Percentiles rank a stretch among this genome's conserved stretches.
These are phyloP conservation scores for Sparidentex hasta DNA, from an alignment of 2,797 vertebrate species.

Conservation along the genomic window DNA sequence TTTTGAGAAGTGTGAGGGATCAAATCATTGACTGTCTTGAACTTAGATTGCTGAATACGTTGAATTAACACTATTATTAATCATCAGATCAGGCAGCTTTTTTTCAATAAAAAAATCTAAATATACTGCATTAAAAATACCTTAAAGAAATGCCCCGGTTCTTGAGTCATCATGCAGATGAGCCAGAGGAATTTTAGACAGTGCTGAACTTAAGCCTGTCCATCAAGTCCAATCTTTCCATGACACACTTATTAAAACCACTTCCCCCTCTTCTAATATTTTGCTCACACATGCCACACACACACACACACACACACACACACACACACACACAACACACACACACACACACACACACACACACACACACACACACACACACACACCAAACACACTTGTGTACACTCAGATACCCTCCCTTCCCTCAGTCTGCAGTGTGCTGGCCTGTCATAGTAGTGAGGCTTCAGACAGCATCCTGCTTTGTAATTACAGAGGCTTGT, in stretches of 20 bases:
- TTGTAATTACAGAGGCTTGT: conserved; percentile 70
- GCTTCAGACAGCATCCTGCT: conserved; percentile 65
- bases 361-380: neutral
- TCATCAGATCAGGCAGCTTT: neutral
- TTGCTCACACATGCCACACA: conserved; percentile 44
- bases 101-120: neutral
- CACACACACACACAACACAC: conserved; percentile 17
- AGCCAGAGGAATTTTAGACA: conserved; percentile 20
- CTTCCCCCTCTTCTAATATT: conserved; percentile 42
- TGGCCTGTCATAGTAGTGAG: conserved; percentile 62
- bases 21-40: conserved; percentile 23
- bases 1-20: conserved; percentile 36
- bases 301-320: neutral
- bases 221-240: conserved; percentile 48
- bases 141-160: neutral
- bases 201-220: conserved; percentile 43
- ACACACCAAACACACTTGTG: conserved; percentile 28
- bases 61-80: neutral
- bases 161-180: conserved; percentile 17
- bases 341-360: conserved; percentile 28
- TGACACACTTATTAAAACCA: conserved; percentile 51
- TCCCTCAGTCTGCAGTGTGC: conserved; percentile 52
- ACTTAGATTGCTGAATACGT: conserved; percentile 26
- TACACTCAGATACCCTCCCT: conserved; percentile 32
- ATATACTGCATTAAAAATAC: neutral